phyloP scores from a whole-genome alignment of 2,113 vertebrate genomes.

The Eonycteris spelaea region DNA sequence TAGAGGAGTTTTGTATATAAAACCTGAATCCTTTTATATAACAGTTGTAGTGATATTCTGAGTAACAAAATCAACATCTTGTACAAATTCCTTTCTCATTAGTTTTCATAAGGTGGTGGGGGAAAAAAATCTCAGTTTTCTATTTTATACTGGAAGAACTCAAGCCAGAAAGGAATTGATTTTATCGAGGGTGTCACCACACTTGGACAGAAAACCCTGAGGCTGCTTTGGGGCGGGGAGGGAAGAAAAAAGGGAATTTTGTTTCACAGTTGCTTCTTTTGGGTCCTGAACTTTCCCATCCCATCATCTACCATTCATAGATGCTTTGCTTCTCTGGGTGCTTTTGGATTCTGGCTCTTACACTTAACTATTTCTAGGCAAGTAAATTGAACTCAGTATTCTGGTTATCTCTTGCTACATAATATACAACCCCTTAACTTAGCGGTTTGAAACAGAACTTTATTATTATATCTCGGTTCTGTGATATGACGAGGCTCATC shows the following conservation, averaged over 20 bases:
- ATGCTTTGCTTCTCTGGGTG: background rate
- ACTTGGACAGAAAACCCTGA: background rate
- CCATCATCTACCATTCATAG: background rate
- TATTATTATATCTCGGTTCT: background rate
- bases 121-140: background rate
- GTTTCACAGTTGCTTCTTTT: constrained; percentile 19
- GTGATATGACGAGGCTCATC: background rate
- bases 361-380: background rate
- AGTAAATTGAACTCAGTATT: background rate
- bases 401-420: background rate
- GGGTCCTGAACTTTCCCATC: background rate
- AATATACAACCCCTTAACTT: background rate
- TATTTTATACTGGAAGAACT: constrained; percentile 17
- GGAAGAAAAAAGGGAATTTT: background rate
- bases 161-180: constrained; percentile 50
- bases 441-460: background rate
- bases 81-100: constrained; percentile 66
- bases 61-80: constrained; percentile 55
- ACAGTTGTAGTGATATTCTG: constrained; percentile 30
- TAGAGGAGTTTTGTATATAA: constrained; percentile 27
- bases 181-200: constrained; percentile 27
- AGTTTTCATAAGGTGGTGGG: constrained; percentile 26
- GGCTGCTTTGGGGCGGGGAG: background rate
- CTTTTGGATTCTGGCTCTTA: background rate
- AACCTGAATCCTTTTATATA: constrained; percentile 42